phyloP scores from a whole-genome alignment of 2,888 invertebrate genomes.

The Dolichopus griseipennis region DNA sequence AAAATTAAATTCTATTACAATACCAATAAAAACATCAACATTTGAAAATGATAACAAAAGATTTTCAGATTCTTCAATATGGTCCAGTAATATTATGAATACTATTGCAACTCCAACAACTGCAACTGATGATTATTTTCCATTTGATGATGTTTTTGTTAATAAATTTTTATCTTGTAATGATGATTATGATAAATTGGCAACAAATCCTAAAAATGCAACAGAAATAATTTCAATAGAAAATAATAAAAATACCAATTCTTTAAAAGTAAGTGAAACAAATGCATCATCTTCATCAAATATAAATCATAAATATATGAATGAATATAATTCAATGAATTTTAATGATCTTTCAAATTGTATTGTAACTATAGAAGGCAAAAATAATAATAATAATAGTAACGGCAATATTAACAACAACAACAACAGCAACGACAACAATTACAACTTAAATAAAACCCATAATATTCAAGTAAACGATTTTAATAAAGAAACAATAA shows the following conservation, averaged over 20 bases:
- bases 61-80: background rate
- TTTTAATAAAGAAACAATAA: slow-evolving; percentile 11
- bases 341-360: slow-evolving; percentile 46
- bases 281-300: slow-evolving; percentile 15
- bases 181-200: background rate
- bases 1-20: slow-evolving; percentile 14
- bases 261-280: slow-evolving; percentile 14
- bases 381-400: slow-evolving; percentile 31
- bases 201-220: background rate
- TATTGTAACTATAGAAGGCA: slow-evolving; percentile 42
- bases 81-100: background rate
- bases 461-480: slow-evolving; percentile 9
- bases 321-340: slow-evolving; percentile 42
- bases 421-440: slow-evolving; percentile 2
- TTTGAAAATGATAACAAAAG: slow-evolving; percentile 7
- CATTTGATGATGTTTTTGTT: slow-evolving; percentile 16
- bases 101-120: slow-evolving; percentile 23
- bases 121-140: slow-evolving; percentile 22
- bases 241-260: background rate
- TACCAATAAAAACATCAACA: slow-evolving; percentile 14
- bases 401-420: slow-evolving; percentile 20
- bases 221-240: background rate
- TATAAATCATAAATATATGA: background rate
- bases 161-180: background rate
- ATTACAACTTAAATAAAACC: slow-evolving; percentile 11